phyloP scores from a whole-genome alignment of 2,113 vertebrate species.

The Aspidoscelis tigris region DNA sequence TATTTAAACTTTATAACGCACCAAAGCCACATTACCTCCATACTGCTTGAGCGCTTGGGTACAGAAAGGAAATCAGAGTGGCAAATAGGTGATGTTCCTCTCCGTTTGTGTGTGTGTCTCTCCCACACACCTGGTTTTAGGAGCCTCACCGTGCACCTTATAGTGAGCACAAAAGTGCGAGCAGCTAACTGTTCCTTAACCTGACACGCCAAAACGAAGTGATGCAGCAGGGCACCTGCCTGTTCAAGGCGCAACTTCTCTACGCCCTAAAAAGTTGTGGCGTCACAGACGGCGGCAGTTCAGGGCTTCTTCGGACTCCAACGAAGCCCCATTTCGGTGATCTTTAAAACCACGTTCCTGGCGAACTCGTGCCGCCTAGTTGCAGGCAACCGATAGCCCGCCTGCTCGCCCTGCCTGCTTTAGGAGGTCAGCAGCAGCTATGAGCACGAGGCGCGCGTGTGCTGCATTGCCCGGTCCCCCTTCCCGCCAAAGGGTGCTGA shows the following conservation, averaged over 20 bases:
- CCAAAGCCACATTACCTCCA: background rate
- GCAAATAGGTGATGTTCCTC: background rate
- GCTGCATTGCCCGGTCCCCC: too few relatives aligned
- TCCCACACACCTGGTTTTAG: too few relatives aligned
- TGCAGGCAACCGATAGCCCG: background rate
- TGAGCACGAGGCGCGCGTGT: background rate
- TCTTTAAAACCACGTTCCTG: background rate
- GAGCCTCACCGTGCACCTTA: background rate
- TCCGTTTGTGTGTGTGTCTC: background rate
- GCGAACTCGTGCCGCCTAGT: background rate
- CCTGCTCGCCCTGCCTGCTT: background rate
- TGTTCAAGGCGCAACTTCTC: background rate
- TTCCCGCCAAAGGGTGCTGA: background rate
- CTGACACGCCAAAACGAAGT: background rate
- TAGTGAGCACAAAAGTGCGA: background rate
- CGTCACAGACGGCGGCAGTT: background rate
- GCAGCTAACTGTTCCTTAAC: background rate
- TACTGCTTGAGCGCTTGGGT: background rate
- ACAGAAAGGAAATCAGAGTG: background rate
- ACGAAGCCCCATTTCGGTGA: background rate
- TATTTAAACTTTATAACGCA: background rate
- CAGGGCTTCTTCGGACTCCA: too few relatives aligned
- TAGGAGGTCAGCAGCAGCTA: background rate
- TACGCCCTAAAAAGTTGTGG: too few relatives aligned
- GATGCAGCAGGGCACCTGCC: background rate